phyloP scores from a whole-genome alignment of 2,113 vertebrate species.

The Tichodroma muraria region DNA sequence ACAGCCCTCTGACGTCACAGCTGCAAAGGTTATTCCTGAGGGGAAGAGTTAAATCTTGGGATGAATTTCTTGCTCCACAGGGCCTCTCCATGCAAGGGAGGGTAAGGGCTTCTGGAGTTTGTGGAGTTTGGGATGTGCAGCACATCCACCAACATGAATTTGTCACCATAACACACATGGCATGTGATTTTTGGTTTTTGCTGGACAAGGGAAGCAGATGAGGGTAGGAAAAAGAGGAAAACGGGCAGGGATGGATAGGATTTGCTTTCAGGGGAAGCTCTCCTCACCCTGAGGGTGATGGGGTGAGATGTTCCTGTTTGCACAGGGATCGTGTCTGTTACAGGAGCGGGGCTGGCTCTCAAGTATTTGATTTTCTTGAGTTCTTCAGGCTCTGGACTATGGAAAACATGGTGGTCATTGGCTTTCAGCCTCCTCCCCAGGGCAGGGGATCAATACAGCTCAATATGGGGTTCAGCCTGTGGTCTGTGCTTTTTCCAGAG shows the following conservation, averaged over 20 bases:
- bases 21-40: neutral
- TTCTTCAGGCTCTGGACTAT: neutral
- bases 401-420: rapidly evolving
- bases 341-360: neutral
- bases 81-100: neutral
- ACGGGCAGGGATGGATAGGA: neutral
- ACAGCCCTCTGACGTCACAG: neutral
- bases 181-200: neutral
- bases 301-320: neutral
- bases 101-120: too few species aligned
- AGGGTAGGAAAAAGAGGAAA: neutral
- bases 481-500: neutral
- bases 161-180: rapidly evolving
- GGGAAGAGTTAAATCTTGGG: neutral
- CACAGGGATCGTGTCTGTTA: neutral
- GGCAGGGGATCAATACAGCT: neutral
- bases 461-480: neutral
- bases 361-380: neutral
- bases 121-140: neutral
- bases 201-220: neutral
- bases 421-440: neutral
- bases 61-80: neutral
- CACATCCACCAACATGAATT: too few species aligned
- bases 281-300: neutral
- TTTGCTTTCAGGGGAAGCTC: neutral